Percentiles rank a stretch among this genome's conserved stretches.
Conservation (phyloP, 1,140 invertebrate species). For the Atta cephalotes region DNA sequence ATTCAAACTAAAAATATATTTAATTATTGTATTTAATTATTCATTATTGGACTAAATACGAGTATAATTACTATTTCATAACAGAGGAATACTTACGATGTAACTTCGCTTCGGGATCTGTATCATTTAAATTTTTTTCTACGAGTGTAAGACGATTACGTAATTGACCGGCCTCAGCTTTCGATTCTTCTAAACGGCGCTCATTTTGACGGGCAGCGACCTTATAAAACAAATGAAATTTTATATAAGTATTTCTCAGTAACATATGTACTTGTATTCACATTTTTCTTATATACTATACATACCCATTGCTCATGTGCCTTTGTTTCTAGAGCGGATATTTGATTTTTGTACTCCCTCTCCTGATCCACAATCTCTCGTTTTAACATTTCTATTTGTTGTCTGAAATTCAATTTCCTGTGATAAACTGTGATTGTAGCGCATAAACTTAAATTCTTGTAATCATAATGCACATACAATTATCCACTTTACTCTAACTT, state of each 20-base stretch:
- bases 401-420: constrained; percentile 82
- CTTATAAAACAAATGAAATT: constrained; percentile 72
- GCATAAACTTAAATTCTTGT: constrained; percentile 19
- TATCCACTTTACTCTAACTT: constrained; percentile 38
- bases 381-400: constrained; percentile 91
- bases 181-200: constrained; percentile 91
- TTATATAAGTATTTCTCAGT: neutral
- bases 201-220: constrained; percentile 91
- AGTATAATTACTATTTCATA: constrained; percentile 6
- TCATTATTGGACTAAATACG: neutral
- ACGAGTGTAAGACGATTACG: constrained; percentile 90
- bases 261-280: neutral
- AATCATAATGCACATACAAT: neutral
- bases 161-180: constrained; percentile 91
- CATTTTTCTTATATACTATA: neutral
- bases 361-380: constrained; percentile 93
- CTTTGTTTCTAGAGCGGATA: constrained; percentile 91
- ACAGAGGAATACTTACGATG: constrained; percentile 83
- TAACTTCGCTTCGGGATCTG: constrained; percentile 82
- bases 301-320: constrained; percentile 92
- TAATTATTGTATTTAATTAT: neutral
- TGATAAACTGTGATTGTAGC: constrained; percentile 72
- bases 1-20: neutral
- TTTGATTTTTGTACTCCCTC: constrained; percentile 91
- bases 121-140: constrained; percentile 86